A percentile compares a stretch with the other conserved stretches of the same genome.
Evolutionary conservation across 2,888 invertebrate species (phyloP).

Genomic region (Noctua comes): DNA sequence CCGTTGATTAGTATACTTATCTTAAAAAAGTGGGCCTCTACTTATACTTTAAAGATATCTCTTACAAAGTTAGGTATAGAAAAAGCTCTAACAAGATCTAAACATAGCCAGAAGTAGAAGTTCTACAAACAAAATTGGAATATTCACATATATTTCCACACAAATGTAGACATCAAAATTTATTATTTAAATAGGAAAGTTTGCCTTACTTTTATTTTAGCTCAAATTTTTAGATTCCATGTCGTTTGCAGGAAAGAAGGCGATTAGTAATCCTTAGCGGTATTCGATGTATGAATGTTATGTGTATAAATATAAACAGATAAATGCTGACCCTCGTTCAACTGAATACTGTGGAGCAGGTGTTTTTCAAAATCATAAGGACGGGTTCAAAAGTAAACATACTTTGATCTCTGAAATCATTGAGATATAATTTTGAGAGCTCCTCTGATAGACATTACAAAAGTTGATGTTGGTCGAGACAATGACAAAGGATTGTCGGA

Average conservation of each 20-base stretch:
- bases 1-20: background rate
- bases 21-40: too few relatives aligned
- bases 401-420: constrained; percentile 7
- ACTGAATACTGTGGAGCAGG: constrained; percentile 23
- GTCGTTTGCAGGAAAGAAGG: constrained; percentile 36
- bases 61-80: background rate
- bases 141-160: constrained; percentile 5
- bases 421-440: constrained; percentile 11
- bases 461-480: constrained; percentile 56
- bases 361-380: constrained; percentile 28
- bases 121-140: constrained; percentile 11
- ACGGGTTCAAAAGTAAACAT: background rate
- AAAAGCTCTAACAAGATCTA: background rate
- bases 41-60: background rate
- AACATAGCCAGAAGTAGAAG: background rate
- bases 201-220: constrained; percentile 38
- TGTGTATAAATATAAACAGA: constrained; percentile 39
- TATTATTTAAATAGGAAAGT: constrained; percentile 17
- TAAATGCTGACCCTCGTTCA: constrained; percentile 24
- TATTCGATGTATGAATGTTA: constrained; percentile 40
- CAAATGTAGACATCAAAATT: constrained; percentile 4
- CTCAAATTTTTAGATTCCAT: constrained; percentile 27
- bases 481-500: constrained; percentile 65
- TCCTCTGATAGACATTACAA: constrained; percentile 30
- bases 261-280: constrained; percentile 52